phyloP scores from a whole-genome alignment of 2,797 vertebrate species.

The Odontamblyopus rebecca region DNA sequence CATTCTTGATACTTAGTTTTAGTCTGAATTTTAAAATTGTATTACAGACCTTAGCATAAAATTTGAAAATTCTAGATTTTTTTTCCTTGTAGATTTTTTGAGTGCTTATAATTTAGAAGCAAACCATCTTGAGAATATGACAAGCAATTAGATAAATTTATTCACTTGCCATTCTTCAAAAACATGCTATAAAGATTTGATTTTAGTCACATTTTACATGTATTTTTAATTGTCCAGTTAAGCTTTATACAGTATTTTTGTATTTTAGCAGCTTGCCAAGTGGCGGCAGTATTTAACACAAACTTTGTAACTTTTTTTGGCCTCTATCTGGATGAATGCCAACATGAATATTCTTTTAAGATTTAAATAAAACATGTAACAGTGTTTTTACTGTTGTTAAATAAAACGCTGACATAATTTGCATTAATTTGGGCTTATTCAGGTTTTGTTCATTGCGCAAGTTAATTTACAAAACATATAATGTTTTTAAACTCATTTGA shows the following conservation, averaged over 20 bases:
- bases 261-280: slow-evolving; percentile 12
- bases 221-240: no score
- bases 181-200: no score
- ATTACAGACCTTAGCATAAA: not conserved
- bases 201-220: no score
- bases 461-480: not conserved
- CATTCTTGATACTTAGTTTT: not conserved
- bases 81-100: not conserved
- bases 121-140: not conserved
- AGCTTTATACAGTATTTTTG: not conserved
- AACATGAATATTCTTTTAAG: not conserved
- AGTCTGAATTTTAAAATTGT: not conserved
- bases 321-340: not conserved
- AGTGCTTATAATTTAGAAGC: no score
- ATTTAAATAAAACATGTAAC: not conserved
- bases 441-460: not conserved
- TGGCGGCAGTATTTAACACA: slow-evolving; percentile 31
- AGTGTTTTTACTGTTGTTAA: not conserved
- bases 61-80: not conserved
- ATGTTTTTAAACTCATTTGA: not conserved
- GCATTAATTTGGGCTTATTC: not conserved
- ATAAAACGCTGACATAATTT: slow-evolving; percentile 10
- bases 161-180: not conserved
- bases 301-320: not conserved
- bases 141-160: not conserved